phyloP scores from a whole-genome alignment of 2,113 vertebrate species.

The Ageneiosus marmoratus region DNA sequence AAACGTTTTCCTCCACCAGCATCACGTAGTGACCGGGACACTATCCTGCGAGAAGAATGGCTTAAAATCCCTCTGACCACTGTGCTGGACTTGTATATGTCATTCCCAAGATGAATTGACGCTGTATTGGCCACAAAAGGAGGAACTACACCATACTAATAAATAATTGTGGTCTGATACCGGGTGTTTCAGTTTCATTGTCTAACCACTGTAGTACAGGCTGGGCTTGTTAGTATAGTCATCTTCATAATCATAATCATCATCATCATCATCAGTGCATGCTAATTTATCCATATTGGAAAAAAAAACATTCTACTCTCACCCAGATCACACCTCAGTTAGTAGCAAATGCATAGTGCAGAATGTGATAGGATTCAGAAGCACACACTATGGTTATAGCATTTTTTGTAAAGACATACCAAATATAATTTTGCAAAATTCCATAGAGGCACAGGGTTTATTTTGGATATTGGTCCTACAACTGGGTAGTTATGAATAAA shows the following conservation, averaged over 20 bases:
- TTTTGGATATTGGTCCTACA: neutral
- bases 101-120: no score
- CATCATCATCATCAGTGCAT: neutral
- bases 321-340: neutral
- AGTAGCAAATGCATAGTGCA: neutral
- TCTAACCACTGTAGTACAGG: neutral
- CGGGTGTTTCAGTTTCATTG: no score
- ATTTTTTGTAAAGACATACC: neutral
- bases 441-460: neutral
- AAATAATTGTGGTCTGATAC: no score
- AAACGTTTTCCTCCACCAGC: no score
- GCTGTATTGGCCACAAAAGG: no score
- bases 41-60: no score
- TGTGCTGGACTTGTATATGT: no score
- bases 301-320: neutral
- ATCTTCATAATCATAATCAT: no score
- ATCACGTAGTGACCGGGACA: no score
- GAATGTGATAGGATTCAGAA: neutral
- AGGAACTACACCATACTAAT: no score
- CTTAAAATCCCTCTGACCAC: no score
- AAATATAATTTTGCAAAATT: neutral
- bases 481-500: neutral
- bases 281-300: neutral
- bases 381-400: neutral
- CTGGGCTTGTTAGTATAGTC: neutral